Conservation (phyloP, 2,797 vertebrate species). For the Megaceryle alcyon region DNA sequence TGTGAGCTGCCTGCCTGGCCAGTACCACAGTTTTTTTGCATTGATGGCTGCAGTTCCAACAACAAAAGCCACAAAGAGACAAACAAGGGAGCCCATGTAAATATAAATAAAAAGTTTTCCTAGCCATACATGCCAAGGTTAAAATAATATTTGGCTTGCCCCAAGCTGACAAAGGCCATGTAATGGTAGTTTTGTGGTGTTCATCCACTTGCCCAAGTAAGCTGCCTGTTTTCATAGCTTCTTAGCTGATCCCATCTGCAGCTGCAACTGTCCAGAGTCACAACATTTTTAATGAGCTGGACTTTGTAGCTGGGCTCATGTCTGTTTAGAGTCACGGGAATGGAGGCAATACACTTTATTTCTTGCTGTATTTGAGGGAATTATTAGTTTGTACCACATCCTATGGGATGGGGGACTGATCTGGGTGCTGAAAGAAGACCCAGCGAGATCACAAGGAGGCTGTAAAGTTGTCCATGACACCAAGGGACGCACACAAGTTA, state of each 20-base stretch:
- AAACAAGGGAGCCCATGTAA: not conserved
- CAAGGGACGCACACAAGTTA: not conserved
- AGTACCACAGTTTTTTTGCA: not conserved
- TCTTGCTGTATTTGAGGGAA: not conserved
- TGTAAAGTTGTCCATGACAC: accelerated
- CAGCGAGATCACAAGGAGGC: not conserved
- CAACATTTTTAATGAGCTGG: not conserved
- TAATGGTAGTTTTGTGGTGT: not conserved
- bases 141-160: not conserved
- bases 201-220: not conserved
- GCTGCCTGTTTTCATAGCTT: not conserved
- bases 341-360: not conserved
- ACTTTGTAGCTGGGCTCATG: not conserved
- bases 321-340: not conserved
- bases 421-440: not conserved
- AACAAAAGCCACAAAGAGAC: not conserved
- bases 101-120: not conserved
- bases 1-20: not conserved
- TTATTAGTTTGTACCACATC: not conserved
- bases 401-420: not conserved
- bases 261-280: not conserved
- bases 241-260: not conserved
- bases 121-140: not conserved
- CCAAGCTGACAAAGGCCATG: not conserved
- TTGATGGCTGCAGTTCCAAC: not conserved